A percentile compares a stretch with the other conserved stretches of the same genome.
phyloP scores from a whole-genome alignment of 2,113 vertebrate genomes.

The Rhegmatorhina hoffmannsi region DNA sequence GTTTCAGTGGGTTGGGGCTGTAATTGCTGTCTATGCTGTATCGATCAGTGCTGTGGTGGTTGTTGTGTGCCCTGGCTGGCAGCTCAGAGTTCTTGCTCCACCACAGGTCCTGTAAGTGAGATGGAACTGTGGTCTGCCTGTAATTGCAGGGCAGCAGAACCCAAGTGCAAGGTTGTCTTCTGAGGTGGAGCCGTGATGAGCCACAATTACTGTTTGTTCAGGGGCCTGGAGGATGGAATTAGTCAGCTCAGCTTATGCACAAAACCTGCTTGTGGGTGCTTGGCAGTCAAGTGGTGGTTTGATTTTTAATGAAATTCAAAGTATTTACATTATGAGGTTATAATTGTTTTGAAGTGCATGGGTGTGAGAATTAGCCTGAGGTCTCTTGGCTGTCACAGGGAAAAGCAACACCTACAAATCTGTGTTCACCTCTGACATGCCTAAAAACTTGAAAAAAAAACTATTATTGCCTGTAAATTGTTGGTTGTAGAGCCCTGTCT shows the following conservation, averaged over 20 bases:
- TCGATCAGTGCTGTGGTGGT: neutral
- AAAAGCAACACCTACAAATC: neutral
- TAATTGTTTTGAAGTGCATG: neutral
- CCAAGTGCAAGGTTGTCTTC: neutral
- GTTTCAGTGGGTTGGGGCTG: neutral
- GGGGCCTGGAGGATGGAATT: neutral
- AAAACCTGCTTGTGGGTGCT: slow-evolving; percentile 1
- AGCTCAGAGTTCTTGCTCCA: neutral
- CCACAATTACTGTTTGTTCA: neutral
- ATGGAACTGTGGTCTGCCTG: neutral
- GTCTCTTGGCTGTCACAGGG: neutral
- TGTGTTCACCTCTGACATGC: neutral
- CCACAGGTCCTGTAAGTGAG: neutral
- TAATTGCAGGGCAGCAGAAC: neutral
- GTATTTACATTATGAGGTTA: slow-evolving; percentile 6
- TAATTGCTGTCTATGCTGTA: neutral
- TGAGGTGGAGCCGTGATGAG: neutral
- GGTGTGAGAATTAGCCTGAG: neutral
- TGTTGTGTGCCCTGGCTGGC: neutral
- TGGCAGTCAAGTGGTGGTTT: slow-evolving; percentile 43
- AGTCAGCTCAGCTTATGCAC: neutral
- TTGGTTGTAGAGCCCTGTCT: neutral
- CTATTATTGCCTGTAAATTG: neutral
- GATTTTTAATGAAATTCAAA: slow-evolving; percentile 39
- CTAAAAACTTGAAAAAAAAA: neutral